Evolutionary conservation across 2,797 vertebrate species (phyloP).

Genomic region (Platalea minor): DNA sequence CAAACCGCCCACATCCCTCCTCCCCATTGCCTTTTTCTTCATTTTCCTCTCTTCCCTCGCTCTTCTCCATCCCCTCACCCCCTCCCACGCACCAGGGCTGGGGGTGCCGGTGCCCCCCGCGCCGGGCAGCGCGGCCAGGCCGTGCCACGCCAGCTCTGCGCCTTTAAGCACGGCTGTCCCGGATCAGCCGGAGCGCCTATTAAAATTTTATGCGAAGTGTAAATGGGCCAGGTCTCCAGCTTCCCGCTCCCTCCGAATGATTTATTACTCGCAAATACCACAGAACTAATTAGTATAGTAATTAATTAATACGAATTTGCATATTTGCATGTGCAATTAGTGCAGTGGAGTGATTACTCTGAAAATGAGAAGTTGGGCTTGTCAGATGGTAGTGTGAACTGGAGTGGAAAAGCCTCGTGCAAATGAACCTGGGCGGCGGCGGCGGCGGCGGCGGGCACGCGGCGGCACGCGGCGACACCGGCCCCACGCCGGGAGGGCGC

Average conservation of each 20-base stretch:
- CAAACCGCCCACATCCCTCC: fast-evolving
- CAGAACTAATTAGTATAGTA: conserved; percentile 99
- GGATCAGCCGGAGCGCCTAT: conserved; percentile 84
- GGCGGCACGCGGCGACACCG: not conserved
- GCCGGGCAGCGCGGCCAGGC: not conserved
- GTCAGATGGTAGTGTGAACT: conserved; percentile 84
- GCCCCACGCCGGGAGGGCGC: not conserved
- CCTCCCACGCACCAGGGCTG: fast-evolving
- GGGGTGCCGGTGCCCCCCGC: not conserved
- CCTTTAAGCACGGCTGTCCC: conserved; percentile 80
- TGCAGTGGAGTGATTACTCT: conserved; percentile 92
- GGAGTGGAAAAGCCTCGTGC: conserved; percentile 79
- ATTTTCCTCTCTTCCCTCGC: not conserved
- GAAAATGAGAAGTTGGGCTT: conserved; percentile 90
- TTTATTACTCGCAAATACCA: conserved; percentile 99
- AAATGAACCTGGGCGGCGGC: conserved; percentile 64
- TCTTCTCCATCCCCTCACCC: fast-evolving
- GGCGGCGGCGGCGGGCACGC: not conserved
- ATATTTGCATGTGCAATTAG: conserved; percentile 99
- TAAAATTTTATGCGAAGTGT: conserved; percentile 85
- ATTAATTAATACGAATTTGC: conserved; percentile 99
- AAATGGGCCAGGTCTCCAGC: conserved; percentile 86
- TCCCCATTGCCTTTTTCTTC: fast-evolving
- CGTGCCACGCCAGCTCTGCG: conserved; percentile 52
- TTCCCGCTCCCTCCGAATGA: conserved; percentile 94